These are phyloP conservation scores for Melanostoma scalare DNA, from an alignment of 2,888 invertebrate genomes.

Conservation along the genomic window DNA sequence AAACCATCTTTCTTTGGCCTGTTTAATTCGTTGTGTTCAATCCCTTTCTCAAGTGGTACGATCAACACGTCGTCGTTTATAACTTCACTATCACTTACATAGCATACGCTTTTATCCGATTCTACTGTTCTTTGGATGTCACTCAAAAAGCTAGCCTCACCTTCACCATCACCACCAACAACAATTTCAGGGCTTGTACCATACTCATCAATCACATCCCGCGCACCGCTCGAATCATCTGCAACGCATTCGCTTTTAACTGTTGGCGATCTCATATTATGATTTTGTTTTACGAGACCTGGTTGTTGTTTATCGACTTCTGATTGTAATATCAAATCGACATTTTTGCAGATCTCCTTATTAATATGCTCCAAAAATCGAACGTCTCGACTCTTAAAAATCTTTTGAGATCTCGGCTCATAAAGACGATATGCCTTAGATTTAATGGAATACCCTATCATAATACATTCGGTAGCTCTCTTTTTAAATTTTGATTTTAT, in stretches of 20 bases:
- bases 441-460: not conserved
- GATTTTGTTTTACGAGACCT: too few species aligned
- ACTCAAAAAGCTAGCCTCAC: too few species aligned
- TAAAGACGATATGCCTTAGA: slow-evolving; percentile 13
- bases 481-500: not conserved
- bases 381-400: slow-evolving; percentile 2
- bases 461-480: slow-evolving; percentile 1
- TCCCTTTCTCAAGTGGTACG: not conserved
- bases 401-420: slow-evolving; percentile 9
- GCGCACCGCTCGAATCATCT: not conserved
- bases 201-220: too few species aligned
- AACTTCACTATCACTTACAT: too few species aligned
- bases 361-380: not conserved
- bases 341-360: not conserved
- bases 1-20: too few species aligned
- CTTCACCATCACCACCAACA: too few species aligned
- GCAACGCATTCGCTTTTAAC: not conserved
- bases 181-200: too few species aligned
- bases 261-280: not conserved
- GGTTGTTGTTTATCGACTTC: not conserved
- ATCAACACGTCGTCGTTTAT: not conserved
- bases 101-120: too few species aligned
- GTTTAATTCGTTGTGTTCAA: not conserved
- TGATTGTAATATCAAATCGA: not conserved
- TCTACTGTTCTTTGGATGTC: too few species aligned